A percentile compares a stretch with the other conserved stretches of the same genome.
These are phyloP conservation scores for Lytechinus pictus DNA, from an alignment of 35 echinoderm and acorn worm species.

Conservation along the genomic window DNA sequence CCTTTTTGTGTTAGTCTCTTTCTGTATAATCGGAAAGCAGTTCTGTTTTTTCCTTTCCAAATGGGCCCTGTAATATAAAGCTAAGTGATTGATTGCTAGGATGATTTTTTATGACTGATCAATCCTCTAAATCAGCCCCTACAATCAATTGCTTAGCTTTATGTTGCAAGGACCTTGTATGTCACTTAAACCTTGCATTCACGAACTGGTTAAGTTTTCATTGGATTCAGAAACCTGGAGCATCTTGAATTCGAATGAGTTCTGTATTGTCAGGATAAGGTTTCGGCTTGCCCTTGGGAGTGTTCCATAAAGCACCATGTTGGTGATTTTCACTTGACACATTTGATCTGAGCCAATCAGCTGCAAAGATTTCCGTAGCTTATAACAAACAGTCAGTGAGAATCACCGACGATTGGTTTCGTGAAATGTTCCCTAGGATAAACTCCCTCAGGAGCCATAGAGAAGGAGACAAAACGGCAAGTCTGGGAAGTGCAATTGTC, in stretches of 20 bases:
- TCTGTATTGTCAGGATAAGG: background rate
- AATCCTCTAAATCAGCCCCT: too few species aligned
- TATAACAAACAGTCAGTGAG: too few species aligned
- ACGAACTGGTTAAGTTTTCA: background rate
- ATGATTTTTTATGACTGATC: too few species aligned
- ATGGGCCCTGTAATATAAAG: too few species aligned
- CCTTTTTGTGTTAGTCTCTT: background rate
- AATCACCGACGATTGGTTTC: too few species aligned
- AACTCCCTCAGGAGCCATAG: background rate
- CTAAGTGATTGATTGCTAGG: too few species aligned
- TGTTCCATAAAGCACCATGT: too few species aligned
- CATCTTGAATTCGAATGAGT: background rate
- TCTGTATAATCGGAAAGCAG: background rate
- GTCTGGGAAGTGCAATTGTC: background rate
- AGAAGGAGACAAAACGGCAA: conserved; percentile 9
- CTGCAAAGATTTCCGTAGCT: too few species aligned
- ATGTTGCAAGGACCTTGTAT: background rate
- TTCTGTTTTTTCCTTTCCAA: background rate
- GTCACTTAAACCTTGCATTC: background rate
- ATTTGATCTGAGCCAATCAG: too few species aligned
- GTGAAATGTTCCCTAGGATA: background rate
- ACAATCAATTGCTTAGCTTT: too few species aligned
- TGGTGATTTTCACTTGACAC: too few species aligned
- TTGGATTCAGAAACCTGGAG: background rate
- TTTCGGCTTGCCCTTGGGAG: background rate